phyloP scores from a whole-genome alignment of 2,888 invertebrate genomes.

The Muscina levida region DNA sequence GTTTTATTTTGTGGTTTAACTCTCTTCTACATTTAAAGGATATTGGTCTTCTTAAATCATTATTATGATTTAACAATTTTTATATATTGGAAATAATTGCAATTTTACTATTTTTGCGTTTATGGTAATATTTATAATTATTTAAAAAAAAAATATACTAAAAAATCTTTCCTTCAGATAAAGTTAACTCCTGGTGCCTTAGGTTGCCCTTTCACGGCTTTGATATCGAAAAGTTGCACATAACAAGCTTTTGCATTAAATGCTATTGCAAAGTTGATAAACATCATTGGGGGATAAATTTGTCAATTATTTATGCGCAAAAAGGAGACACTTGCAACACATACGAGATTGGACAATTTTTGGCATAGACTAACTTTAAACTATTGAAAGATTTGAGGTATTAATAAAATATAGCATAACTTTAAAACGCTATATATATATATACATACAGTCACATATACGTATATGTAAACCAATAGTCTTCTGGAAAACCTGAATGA shows the following conservation, averaged over 20 bases:
- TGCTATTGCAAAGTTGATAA: slow-evolving; percentile 50
- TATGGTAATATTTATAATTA: no score
- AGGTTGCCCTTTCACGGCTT: not conserved
- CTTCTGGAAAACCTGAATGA: not conserved
- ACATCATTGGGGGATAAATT: slow-evolving; percentile 61
- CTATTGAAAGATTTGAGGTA: slow-evolving; percentile 26
- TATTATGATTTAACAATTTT: no score
- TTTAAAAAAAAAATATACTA: no score
- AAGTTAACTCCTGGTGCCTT: not conserved
- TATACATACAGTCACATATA: not conserved
- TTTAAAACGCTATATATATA: not conserved
- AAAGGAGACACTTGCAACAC: slow-evolving; percentile 35
- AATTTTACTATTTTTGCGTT: no score
- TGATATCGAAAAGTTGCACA: not conserved
- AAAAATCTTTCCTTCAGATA: no score
- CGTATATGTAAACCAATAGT: not conserved
- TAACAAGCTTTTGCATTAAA: slow-evolving; percentile 20
- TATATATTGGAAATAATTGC: no score
- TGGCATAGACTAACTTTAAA: not conserved
- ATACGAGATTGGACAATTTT: no score
- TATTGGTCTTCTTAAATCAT: no score
- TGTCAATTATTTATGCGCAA: slow-evolving; percentile 66
- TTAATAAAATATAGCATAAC: slow-evolving; percentile 13
- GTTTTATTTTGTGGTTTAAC: no score
- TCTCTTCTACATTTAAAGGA: no score